Base-by-base conservation (phyloP, 2,113 vertebrate species). In the Macquaria australasica region DNA sequence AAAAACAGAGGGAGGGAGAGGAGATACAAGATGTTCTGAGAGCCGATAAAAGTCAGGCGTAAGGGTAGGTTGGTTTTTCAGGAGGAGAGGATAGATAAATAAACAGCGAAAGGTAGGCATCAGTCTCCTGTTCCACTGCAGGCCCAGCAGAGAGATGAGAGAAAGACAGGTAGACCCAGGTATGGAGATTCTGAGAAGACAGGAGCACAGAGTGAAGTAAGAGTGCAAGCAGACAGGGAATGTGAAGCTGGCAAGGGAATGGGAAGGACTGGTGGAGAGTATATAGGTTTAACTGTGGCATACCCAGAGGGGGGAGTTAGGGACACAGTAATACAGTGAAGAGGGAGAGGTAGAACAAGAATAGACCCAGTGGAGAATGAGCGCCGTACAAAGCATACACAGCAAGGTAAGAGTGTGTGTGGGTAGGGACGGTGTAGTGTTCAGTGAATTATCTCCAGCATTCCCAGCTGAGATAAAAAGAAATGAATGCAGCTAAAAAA, bases 211-310 rank as follows among this genome's bases (percentile, higher is more conserved):
- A 28, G 39, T 63, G 34, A 73, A 78, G 39, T 48, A 45, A 28
- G 64, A 81, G 67, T 82, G 69, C 60, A 84, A 78, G 23, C 58
- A 75, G 77, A 66, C 34, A 51, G 77, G 56, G 70, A 77, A 62
- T 15, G 31, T 56, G 53, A 81, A 77, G 60, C 53, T 64, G 41
- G 20, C 28, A 67, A 51, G 31, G 77, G 41, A 11, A 58, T 75
- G 21, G 3, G 6, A 78, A 16, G 67, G 58, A 72, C 10, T 69
- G 77, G 18, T 25, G 60, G 64, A 23, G 60, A 67, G 68, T 3
- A 64, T 43, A 77, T 77, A 55, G 53, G 81, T 68, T 84, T 77
- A 60, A n/a, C 72, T 86, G 71, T 39, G 60, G 74, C 50, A 76
- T 45, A 74, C 72, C 83, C 70, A 5, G 41, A 69, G 84, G 64